These are phyloP conservation scores for Periophthalmus magnuspinnatus DNA, from an alignment of 2,797 vertebrate genomes.

Conservation along the genomic window DNA sequence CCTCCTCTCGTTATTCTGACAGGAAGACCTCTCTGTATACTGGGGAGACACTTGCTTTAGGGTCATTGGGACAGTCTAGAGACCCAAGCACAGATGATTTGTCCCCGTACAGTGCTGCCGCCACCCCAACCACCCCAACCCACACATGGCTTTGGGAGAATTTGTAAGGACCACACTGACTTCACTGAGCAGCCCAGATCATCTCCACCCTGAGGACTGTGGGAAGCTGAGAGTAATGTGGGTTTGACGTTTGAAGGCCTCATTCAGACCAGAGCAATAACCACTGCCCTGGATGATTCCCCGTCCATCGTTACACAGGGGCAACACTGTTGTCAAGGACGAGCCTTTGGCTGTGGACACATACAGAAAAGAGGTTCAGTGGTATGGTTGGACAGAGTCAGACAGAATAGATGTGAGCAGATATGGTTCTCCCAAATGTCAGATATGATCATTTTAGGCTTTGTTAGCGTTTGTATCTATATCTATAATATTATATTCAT, in stretches of 20 bases:
- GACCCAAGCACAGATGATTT: slow-evolving; percentile 35
- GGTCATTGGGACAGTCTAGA: slow-evolving; percentile 36
- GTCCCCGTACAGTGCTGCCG: slow-evolving; percentile 58
- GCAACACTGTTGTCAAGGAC: slow-evolving; percentile 88
- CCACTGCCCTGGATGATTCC: slow-evolving; percentile 79
- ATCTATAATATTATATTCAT: too few species aligned
- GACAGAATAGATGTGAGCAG: not conserved
- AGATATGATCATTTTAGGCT: not conserved
- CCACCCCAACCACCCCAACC: slow-evolving; percentile 45
- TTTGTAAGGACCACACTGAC: slow-evolving; percentile 76
- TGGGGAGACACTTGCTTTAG: slow-evolving; percentile 81
- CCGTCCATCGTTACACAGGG: slow-evolving; percentile 73
- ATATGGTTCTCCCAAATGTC: not conserved
- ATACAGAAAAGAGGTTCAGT: not conserved
- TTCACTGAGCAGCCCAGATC: slow-evolving; percentile 86
- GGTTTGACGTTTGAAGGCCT: slow-evolving; percentile 84
- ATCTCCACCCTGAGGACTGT: slow-evolving; percentile 96
- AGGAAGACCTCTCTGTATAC: slow-evolving; percentile 83
- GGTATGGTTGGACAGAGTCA: not conserved
- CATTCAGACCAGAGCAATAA: slow-evolving; percentile 86
- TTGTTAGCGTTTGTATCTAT: not conserved
- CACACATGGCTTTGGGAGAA: slow-evolving; percentile 90
- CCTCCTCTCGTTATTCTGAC: slow-evolving; percentile 56
- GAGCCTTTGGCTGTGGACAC: slow-evolving; percentile 90
- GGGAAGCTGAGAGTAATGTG: slow-evolving; percentile 90